Base-by-base conservation (phyloP, 2,888 invertebrate genomes). In the Lordiphosa andalusiaca region DNA sequence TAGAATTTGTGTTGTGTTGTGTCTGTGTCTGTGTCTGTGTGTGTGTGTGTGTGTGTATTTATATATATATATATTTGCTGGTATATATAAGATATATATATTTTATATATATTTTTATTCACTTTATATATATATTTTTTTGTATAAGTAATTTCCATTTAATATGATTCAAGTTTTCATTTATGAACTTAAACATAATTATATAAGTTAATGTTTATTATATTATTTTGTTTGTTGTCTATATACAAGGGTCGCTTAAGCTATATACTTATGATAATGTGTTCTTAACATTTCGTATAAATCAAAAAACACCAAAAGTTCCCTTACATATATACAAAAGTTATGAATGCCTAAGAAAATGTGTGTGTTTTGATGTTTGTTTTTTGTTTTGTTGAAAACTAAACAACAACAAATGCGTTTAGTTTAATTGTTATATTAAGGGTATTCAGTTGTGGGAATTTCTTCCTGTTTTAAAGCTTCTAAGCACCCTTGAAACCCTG, bases 1-100 rank as follows among this genome's bases (percentile, higher is more conserved):
- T 66, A 73, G 77, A 80, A 68, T 70, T 76, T 67, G 25, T 53
- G 19, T 25, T 80, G 41, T 61, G 44, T 16, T 39, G 56, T 23
- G 54, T 69, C 63, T 68, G 44, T 58, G 47, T 16, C 49, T 39
- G 56, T 23, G 54, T 69, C 63, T 68, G 44, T 58, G 47, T 16
- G 52, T 50, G n/a, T 41, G 44, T 54, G 48, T 57, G 48, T 50
- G 40, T 65, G n/a, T 48, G 44, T 46, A 9, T 19, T 19, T 19
- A 19, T 19, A 19, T 19, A 2, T 19, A 51, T 71, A 47, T 42
- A 55, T 62, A 36, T 60, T 53, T 42, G 35, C 42, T 25, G 47
- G 19, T 56, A 50, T 54, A n/a, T 62, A 49, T 68, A 30, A n/a
- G 70, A 47, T 67, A 59, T 68, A 51, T 67, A 52, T 71, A 63